These are phyloP conservation scores for Montipora sp. DNA, from an alignment of 64 coral and sea anemone genomes.

Conservation along the genomic window DNA sequence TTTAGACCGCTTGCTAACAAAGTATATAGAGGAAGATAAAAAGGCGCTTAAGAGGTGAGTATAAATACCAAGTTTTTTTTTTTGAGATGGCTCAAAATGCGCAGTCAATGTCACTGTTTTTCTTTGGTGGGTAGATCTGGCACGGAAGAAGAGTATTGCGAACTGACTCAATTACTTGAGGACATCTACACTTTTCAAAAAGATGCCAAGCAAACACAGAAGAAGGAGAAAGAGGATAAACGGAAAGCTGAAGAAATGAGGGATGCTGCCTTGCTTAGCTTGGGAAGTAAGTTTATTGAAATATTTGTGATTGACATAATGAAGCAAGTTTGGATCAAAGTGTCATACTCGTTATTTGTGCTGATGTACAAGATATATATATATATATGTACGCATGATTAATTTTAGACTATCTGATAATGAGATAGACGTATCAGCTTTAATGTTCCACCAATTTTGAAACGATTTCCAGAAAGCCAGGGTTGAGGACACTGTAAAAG, in stretches of 20 bases:
- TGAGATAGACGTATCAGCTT: too few relatives aligned
- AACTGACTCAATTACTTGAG: constrained; percentile 42
- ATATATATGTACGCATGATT: too few relatives aligned
- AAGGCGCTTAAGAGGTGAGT: constrained; percentile 6
- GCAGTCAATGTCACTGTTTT: neutral
- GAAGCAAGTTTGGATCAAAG: too few relatives aligned
- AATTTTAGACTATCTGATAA: too few relatives aligned
- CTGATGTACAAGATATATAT: too few relatives aligned
- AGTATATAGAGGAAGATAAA: constrained; percentile 28
- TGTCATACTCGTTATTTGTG: too few relatives aligned
- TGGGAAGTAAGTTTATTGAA: constrained; percentile 45
- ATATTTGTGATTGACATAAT: too few relatives aligned
- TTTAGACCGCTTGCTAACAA: constrained; percentile 12
- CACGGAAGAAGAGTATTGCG: constrained; percentile 11
- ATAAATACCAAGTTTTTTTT: neutral
- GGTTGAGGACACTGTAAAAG: too few relatives aligned
- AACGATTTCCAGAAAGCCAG: too few relatives aligned
- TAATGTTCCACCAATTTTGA: too few relatives aligned
- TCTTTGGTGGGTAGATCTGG: constrained; percentile 49
- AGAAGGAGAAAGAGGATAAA: constrained; percentile 54
- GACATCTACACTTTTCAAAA: constrained; percentile 47
- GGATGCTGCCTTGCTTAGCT: constrained; percentile 42
- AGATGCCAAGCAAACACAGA: constrained; percentile 26
- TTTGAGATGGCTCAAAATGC: neutral
- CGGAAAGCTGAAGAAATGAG: constrained; percentile 49